Conservation (phyloP, 2,888 invertebrate species). For the Scaptomyza reducta region DNA sequence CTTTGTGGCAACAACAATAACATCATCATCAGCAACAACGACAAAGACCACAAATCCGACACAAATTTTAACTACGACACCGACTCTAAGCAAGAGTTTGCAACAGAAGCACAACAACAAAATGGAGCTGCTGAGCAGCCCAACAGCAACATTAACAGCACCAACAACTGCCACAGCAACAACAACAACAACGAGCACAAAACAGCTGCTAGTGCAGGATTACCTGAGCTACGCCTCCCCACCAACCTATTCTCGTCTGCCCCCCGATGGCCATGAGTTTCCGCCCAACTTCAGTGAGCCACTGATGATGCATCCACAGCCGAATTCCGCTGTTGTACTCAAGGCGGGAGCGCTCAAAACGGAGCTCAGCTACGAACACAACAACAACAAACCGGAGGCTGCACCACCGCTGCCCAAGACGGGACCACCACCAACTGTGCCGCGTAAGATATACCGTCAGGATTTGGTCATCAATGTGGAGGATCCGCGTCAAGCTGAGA, state of each 20-base stretch:
- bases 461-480: constrained; percentile 83
- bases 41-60: constrained; percentile 8
- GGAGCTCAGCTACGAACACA: constrained; percentile 57
- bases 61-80: constrained; percentile 23
- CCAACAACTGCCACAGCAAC: constrained; percentile 61
- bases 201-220: constrained; percentile 83
- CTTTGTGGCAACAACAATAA: constrained; percentile 11
- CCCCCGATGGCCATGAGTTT: constrained; percentile 85
- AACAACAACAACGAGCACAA: constrained; percentile 64
- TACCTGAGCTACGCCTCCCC: constrained; percentile 82
- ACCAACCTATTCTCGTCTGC: constrained; percentile 84
- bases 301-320: constrained; percentile 81
- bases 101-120: constrained; percentile 66
- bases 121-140: constrained; percentile 82
- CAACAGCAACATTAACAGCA: constrained; percentile 50
- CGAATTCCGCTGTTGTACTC: constrained; percentile 53
- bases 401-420: constrained; percentile 84
- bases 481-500: constrained; percentile 68
- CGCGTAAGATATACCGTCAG: constrained; percentile 83
- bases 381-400: constrained; percentile 38
- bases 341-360: constrained; percentile 32
- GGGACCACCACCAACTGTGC: constrained; percentile 82
- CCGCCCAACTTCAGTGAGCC: constrained; percentile 84
- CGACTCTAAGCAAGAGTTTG: constrained; percentile 34
- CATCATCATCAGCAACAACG: constrained; percentile 19